phyloP scores from a whole-genome alignment of 2,797 vertebrate genomes.

The Myioborus miniatus region DNA sequence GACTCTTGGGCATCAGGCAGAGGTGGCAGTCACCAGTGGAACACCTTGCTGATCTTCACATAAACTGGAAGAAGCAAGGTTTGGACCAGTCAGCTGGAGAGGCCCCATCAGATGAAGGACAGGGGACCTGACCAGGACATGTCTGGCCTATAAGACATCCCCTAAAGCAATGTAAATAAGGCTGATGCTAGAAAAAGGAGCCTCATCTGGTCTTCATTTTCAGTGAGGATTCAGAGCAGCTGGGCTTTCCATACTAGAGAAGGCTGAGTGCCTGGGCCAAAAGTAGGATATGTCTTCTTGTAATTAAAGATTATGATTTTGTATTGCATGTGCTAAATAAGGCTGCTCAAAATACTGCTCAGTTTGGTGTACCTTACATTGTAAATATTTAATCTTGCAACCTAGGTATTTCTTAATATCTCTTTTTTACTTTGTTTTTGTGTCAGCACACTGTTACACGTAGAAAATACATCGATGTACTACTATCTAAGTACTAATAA shows the following conservation, averaged over 20 bases:
- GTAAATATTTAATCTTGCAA: neutral
- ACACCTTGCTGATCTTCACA: accelerated
- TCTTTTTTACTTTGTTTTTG: neutral
- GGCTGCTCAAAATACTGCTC: neutral
- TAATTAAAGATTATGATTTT: neutral
- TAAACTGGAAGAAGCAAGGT: neutral
- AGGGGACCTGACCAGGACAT: neutral
- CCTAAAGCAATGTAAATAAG: neutral
- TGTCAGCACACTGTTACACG: neutral
- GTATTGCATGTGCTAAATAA: neutral
- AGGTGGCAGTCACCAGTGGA: neutral
- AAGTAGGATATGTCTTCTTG: accelerated
- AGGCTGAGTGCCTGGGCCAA: neutral
- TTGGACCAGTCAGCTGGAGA: neutral
- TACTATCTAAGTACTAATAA: neutral
- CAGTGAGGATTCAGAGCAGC: neutral
- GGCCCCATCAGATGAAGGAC: accelerated
- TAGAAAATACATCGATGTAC: accelerated
- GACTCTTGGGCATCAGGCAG: neutral
- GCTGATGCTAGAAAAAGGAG: neutral
- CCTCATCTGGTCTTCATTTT: neutral
- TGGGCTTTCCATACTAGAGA: accelerated
- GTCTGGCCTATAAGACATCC: neutral
- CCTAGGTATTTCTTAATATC: neutral
- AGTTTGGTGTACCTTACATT: neutral